phyloP scores from a whole-genome alignment of 2,888 invertebrate species.

The Rugalucina vietnamica region DNA sequence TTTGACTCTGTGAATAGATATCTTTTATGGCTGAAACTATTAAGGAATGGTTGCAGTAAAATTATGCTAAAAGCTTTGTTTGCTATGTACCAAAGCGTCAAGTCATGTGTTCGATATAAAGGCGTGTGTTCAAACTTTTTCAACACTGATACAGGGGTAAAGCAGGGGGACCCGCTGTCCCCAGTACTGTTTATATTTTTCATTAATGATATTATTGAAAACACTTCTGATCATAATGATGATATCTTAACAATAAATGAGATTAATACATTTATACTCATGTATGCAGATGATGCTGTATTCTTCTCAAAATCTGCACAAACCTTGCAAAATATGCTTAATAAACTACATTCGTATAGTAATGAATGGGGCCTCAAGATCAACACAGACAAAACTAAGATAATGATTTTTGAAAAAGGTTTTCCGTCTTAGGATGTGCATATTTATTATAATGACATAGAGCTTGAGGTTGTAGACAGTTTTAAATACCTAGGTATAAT shows the following conservation, averaged over 20 bases:
- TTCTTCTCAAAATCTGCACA: neutral
- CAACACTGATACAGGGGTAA: neutral
- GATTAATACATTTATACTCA: neutral
- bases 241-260: neutral
- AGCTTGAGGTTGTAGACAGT: neutral
- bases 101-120: neutral
- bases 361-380: neutral
- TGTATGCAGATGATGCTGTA: conserved; percentile 7
- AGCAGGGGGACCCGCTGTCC: neutral
- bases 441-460: neutral
- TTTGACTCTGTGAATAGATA: too few relatives aligned
- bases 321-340: conserved; percentile 4
- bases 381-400: conserved; percentile 5
- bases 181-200: neutral
- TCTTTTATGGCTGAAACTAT: neutral
- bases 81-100: neutral
- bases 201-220: neutral
- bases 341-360: neutral
- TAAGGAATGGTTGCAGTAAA: neutral
- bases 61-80: neutral
- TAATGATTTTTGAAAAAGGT: conserved; percentile 1
- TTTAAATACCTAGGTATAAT: conserved; percentile 7
- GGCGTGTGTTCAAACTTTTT: conserved; percentile 8
- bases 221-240: neutral
- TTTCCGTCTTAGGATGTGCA: neutral